Base-by-base conservation (phyloP, 2,113 vertebrate species). In the Galbula dea region DNA sequence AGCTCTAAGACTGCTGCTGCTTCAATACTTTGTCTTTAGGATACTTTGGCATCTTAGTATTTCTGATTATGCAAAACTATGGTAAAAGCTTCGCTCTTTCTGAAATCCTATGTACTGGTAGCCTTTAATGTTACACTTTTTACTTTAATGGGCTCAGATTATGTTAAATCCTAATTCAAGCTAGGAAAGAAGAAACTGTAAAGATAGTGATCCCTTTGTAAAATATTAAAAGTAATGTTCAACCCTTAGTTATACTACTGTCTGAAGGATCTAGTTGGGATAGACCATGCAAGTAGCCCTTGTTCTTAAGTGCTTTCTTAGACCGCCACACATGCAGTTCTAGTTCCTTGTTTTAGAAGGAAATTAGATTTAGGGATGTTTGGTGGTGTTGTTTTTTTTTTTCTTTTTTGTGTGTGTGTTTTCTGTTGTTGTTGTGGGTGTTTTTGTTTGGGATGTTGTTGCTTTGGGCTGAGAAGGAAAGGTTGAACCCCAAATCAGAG, bases 271-370 rank as follows among this genome's bases (percentile, higher is more conserved):
- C 15, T 67, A 43, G 6, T 7, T 55, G 61, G 46, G 15, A 11
- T 41, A 41, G 26, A 16, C 19, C 12, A 14, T 36, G 36, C 32
- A 39, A 73, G 27, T 12, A 26, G 10, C 22, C 29, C 17, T 22
- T 66, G 39, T 6, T 8, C 32, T 67, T 14, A 74, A 30, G 58
- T 45, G 10, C 34, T 68, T 79, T 16, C 7, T 30, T 10, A 11
- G 7, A 10, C 68, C 3, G 2, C 15, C 0, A 0, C 46, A 17
- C 16, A 2, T 51, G 49, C 17, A 41, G 27, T 66, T 89, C 52
- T 82, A 17, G 7, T 84, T 92, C 74, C 61, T 80, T 78, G 46
- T 43, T 78, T 89, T 62, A 18, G 48, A 66, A 21, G 23, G 74
- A 72, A 78, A n/a, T 54, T 23, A 24, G 34, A 27, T 6, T 65